Conservation (phyloP, 2,888 invertebrate genomes). For the Caenorhabditis wallacei region DNA sequence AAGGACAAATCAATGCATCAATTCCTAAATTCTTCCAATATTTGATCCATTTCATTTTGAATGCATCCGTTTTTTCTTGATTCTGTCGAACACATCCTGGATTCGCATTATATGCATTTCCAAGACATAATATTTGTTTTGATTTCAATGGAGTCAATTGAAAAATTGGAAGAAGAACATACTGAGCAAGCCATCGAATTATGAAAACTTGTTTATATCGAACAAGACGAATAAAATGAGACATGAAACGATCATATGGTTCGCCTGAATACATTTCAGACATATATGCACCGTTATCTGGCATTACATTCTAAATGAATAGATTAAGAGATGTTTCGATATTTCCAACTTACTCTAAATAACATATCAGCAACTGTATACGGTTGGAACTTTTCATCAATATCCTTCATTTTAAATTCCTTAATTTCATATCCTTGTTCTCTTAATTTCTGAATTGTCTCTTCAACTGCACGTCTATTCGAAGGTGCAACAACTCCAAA, state of each 20-base stretch:
- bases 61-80: constrained; percentile 79
- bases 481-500: constrained; percentile 83
- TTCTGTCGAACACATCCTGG: constrained; percentile 73
- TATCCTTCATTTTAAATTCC: constrained; percentile 72
- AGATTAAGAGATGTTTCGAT: no score
- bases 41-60: constrained; percentile 72
- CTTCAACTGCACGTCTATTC: constrained; percentile 77
- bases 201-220: constrained; percentile 30
- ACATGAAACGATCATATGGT: constrained; percentile 77
- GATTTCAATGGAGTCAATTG: constrained; percentile 10
- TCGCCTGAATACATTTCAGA: constrained; percentile 73
- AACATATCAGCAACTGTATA: constrained; percentile 67
- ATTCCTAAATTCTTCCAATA: constrained; percentile 75
- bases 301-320: constrained; percentile 74
- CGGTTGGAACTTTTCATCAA: constrained; percentile 27
- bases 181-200: constrained; percentile 68
- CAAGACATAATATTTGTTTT: constrained; percentile 52
- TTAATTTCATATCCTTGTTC: constrained; percentile 75
- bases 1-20: constrained; percentile 83
- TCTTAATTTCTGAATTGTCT: constrained; percentile 75
- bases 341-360: constrained; percentile 60
- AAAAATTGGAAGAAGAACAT: constrained; percentile 66
- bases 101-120: constrained; percentile 64
- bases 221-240: constrained; percentile 74
- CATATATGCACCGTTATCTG: constrained; percentile 79